Conservation (phyloP, 2,113 vertebrate genomes). For the Tenebrosternarchus preto region DNA sequence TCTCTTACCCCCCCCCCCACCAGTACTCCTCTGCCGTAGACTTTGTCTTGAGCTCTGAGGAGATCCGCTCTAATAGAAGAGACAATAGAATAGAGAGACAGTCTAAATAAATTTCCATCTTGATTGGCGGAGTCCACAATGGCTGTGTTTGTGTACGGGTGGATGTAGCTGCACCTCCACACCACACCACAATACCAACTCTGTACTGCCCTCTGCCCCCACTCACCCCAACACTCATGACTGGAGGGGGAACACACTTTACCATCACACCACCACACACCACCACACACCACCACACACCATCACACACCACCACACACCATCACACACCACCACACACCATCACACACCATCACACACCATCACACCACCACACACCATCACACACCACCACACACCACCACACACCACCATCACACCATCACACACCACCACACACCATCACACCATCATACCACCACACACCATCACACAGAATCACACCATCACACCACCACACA, state of each 20-base stretch:
- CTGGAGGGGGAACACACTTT: background rate
- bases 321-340: too few relatives aligned
- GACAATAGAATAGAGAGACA: slow-evolving; percentile 33
- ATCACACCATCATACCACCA: too few relatives aligned
- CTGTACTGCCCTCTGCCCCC: slow-evolving; percentile 10
- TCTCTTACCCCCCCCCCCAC: background rate
- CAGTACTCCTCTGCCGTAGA: too few relatives aligned
- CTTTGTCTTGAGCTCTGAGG: slow-evolving; percentile 4
- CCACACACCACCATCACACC: too few relatives aligned
- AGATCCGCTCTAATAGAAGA: slow-evolving; percentile 17
- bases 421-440: too few relatives aligned
- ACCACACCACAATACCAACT: slow-evolving; percentile 36
- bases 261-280: background rate
- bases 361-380: too few relatives aligned
- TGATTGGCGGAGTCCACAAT: slow-evolving; percentile 27
- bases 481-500: too few relatives aligned
- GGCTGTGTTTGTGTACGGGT: slow-evolving; percentile 38
- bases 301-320: too few relatives aligned
- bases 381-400: too few relatives aligned
- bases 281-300: too few relatives aligned
- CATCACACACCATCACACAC: too few relatives aligned
- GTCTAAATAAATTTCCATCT: slow-evolving; percentile 19
- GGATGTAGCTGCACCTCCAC: slow-evolving; percentile 30
- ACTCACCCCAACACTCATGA: slow-evolving; percentile 1
- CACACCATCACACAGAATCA: too few relatives aligned